phyloP scores from a whole-genome alignment of 2,888 invertebrate genomes.

The Ectemnius lituratus region DNA sequence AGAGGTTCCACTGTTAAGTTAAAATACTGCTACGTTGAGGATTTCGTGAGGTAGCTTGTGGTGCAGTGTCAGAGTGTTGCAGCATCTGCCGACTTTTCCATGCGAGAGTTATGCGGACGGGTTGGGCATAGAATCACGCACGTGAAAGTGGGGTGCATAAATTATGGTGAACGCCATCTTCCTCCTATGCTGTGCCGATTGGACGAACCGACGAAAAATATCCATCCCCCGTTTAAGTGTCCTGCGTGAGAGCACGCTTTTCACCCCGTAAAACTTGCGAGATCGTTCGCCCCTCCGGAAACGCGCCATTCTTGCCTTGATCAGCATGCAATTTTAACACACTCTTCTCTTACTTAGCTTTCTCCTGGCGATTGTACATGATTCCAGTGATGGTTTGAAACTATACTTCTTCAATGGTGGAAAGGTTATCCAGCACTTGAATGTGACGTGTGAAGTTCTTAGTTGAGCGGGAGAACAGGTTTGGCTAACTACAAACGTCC shows the following conservation, averaged over 20 bases:
- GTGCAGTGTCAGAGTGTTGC: conserved; percentile 37
- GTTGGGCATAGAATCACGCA: conserved; percentile 60
- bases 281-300: conserved; percentile 9
- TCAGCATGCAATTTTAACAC: not conserved
- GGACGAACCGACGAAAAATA: conserved; percentile 59
- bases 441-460: too few relatives aligned
- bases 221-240: conserved; percentile 55
- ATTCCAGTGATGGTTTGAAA: too few relatives aligned
- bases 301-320: conserved; percentile 52
- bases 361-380: too few relatives aligned
- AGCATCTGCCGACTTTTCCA: conserved; percentile 59
- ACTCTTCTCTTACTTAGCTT: not conserved
- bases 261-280: conserved; percentile 38
- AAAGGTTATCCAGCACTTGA: too few relatives aligned
- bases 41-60: too few relatives aligned
- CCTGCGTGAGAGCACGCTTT: conserved; percentile 36
- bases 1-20: too few relatives aligned
- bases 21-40: too few relatives aligned
- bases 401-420: too few relatives aligned
- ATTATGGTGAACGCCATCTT: conserved; percentile 66
- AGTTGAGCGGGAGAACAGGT: too few relatives aligned
- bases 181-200: conserved; percentile 61
- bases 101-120: conserved; percentile 37
- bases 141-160: conserved; percentile 65
- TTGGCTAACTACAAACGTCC: too few relatives aligned